Base-by-base conservation (phyloP, 37 sponge, comb jelly and placozoan species). In the Cliona cf. orientalis region DNA sequence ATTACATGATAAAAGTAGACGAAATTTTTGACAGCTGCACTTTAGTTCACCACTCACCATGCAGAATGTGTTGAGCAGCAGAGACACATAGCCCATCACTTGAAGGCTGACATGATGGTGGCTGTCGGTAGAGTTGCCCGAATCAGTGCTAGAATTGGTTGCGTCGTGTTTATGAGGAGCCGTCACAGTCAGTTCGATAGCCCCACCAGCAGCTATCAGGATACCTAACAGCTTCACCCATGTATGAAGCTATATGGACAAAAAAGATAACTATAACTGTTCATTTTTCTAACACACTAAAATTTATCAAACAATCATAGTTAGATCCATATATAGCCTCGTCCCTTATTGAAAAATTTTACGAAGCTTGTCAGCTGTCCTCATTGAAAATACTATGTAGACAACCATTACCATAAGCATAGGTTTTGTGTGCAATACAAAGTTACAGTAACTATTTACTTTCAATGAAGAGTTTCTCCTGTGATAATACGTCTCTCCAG, bases 211-310 rank as follows among this genome's bases (percentile, higher is more conserved):
- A 53, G 92, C 83, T 23, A 81, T 14, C 1, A 82, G 3, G 29
- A 91, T 82, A 1, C 92, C 92, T 21, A 82, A 3, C 21, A 91
- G 36, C 71, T 86, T 86, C 64, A 66, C 59, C 80, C 83, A 86
- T 2, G 76, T 43, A 5, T 68, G 71, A 22, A 84, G n/a, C 84
- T 83, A 63, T 14, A 12, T 3, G 25, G 5, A 11, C 43, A 11
- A 40, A 66, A 34, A 5, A 19, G 19, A 28, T 5, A 38, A 66
- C 5, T 38, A 28, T n/a, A 19, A 49, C 11, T 19, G 55, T 49
- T 19, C 14, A 17, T 19, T 49, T 49, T 49, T 49, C 17, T 49
- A 19, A 11, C 17, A 49, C 14, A 49, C 11, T 19, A 49, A 49
- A 49, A 49, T 11, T 11, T 19, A 19, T 19, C 55, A 49, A 19